Evolutionary conservation across 1,140 invertebrate genomes (phyloP), one percentile per base, ranked within the genome.

Genomic region (Littorina saxatilis): DNA sequence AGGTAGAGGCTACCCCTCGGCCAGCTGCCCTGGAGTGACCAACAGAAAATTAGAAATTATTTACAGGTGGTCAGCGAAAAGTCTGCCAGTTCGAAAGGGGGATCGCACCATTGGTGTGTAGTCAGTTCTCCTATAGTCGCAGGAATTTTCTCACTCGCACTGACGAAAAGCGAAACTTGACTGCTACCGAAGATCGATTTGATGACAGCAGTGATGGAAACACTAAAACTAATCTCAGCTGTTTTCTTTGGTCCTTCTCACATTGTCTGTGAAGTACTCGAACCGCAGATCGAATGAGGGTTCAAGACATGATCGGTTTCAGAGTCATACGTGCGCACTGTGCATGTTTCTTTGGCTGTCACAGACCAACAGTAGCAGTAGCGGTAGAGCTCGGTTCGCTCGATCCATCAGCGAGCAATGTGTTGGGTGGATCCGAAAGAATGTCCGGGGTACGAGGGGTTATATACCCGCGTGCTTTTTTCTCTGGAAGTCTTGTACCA

Each of bases 401-500:
- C n/a, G n/a, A n/a, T 37, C 29, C 74, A 58, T 58, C 74, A 52
- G 47, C 20, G 29, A 20, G 50, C 32, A 11, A 47, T 23, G 27
- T 52, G 32, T 73, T 39, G 55, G 74, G 58, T 78, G 76, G 76
- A 78, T 78, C 76, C 76, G 76, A 29, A 63, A 61, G 76, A 78
- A 58, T 52, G 47, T 78, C 27, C 13, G 52, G 58, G 55, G 40
- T 63, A 58, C 58, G 2, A 3, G 55, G 15, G 50, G 76, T 78
- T 78, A 78, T 78, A 78, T 78, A 78, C 55, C 76, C 75, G 55
- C 68, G 32, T 40, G 35, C 23, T 15, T 72, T 72, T 20, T 37
- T 20, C 37, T 23, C 7, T 27, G 7, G 15, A 15, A 2, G 23
- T 72, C 68, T n/a, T 27, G 2, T 7, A 17, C 0, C 29, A 3